Evolutionary conservation across 2,888 invertebrate genomes (phyloP).

Genomic region (Apodemia duryi): DNA sequence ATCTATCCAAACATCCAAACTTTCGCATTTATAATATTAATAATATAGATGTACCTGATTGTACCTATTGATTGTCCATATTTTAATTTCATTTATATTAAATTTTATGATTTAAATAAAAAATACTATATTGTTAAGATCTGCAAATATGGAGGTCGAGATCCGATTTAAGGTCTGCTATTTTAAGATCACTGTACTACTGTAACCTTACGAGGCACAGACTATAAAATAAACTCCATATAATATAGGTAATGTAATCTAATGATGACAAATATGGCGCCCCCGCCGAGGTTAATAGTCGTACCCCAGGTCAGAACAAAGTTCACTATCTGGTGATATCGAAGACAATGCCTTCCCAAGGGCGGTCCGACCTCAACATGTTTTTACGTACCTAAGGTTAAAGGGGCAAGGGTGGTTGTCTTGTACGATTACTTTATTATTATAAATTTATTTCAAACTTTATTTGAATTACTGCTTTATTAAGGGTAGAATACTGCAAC

Average conservation of each 20-base stretch:
- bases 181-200: not conserved
- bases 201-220: not conserved
- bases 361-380: constrained; percentile 30
- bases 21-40: no score
- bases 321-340: constrained; percentile 27
- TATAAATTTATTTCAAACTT: not conserved
- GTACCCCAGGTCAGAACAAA: constrained; percentile 21
- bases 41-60: no score
- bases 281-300: constrained; percentile 32
- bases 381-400: constrained; percentile 29
- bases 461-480: not conserved
- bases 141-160: not conserved
- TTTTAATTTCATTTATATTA: no score
- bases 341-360: constrained; percentile 33
- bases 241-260: constrained; percentile 19
- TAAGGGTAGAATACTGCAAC: not conserved
- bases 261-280: constrained; percentile 23
- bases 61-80: no score
- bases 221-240: constrained; percentile 8
- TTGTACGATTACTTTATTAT: not conserved
- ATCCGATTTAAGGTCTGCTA: not conserved
- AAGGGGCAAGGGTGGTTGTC: constrained; percentile 33
- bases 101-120: no score
- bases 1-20: no score
- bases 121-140: no score